These are phyloP conservation scores for Dione juno DNA, from an alignment of 2,888 invertebrate species.

Conservation along the genomic window DNA sequence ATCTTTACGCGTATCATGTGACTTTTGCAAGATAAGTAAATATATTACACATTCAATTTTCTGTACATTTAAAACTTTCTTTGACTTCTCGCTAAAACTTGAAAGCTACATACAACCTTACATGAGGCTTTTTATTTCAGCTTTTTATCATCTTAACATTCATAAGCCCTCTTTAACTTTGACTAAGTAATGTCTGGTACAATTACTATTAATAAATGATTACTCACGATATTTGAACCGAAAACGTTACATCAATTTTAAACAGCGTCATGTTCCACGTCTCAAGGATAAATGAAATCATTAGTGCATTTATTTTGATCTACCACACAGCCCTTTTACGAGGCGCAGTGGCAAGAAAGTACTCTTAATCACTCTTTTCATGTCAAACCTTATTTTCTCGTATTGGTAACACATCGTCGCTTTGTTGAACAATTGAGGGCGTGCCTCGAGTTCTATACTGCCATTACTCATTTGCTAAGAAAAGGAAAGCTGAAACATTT, in stretches of 20 bases:
- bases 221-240: background rate
- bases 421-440: conserved; percentile 36
- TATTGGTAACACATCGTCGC: conserved; percentile 33
- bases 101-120: no score
- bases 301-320: conserved; percentile 20
- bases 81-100: no score
- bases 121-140: no score
- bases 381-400: conserved; percentile 32
- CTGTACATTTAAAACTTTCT: no score
- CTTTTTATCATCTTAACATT: no score
- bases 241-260: background rate
- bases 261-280: background rate
- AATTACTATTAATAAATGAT: no score
- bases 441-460: conserved; percentile 29
- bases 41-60: no score
- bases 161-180: no score
- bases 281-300: conserved; percentile 12
- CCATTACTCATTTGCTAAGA: conserved; percentile 35
- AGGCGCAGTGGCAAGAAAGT: conserved; percentile 18
- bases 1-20: background rate
- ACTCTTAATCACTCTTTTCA: conserved; percentile 31
- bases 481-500: conserved; percentile 20
- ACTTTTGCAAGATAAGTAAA: background rate
- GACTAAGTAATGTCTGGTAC: background rate
- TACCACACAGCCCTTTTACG: background rate